These are phyloP conservation scores for Orbicella faveolata DNA, from an alignment of 64 coral and sea anemone genomes.

Conservation along the genomic window DNA sequence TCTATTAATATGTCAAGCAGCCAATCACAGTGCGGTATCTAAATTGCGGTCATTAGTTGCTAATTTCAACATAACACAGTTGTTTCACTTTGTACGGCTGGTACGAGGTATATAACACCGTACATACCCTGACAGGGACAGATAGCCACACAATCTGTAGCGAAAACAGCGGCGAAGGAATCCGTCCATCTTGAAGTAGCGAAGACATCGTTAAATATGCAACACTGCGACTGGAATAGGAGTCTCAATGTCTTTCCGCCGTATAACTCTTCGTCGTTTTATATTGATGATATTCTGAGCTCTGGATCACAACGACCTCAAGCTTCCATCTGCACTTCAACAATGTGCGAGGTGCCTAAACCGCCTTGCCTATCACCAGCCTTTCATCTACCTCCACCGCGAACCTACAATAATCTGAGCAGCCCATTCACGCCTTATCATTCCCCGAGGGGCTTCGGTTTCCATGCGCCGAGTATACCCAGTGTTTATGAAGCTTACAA, in stretches of 20 bases:
- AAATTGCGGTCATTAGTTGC: slow-evolving; percentile 99
- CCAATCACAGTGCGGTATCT: slow-evolving; percentile 93
- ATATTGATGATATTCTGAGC: slow-evolving; percentile 92
- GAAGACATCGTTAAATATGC: slow-evolving; percentile 56
- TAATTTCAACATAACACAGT: slow-evolving; percentile 98
- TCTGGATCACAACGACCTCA: slow-evolving; percentile 73
- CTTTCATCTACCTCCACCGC: slow-evolving; percentile 79
- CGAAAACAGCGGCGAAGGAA: slow-evolving; percentile 27
- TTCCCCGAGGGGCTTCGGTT: slow-evolving; percentile 70
- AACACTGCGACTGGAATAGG: slow-evolving; percentile 84
- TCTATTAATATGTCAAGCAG: slow-evolving; percentile 98
- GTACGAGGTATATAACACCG: slow-evolving; percentile 54
- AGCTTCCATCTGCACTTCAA: slow-evolving; percentile 87
- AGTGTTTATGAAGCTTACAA: slow-evolving; percentile 94
- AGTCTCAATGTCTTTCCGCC: slow-evolving; percentile 63
- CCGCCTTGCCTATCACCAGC: slow-evolving; percentile 78
- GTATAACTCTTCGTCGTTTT: slow-evolving; percentile 93
- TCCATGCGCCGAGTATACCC: slow-evolving; percentile 89
- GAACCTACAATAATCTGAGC: slow-evolving; percentile 66
- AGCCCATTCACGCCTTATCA: slow-evolving; percentile 83
- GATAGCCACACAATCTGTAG: slow-evolving; percentile 27
- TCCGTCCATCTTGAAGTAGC: neutral
- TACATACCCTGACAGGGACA: slow-evolving; percentile 13
- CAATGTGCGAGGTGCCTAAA: slow-evolving; percentile 92
- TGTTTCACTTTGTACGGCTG: slow-evolving; percentile 77